These are phyloP conservation scores for Acrocephalus arundinaceus DNA, from an alignment of 2,113 vertebrate genomes.

Conservation along the genomic window DNA sequence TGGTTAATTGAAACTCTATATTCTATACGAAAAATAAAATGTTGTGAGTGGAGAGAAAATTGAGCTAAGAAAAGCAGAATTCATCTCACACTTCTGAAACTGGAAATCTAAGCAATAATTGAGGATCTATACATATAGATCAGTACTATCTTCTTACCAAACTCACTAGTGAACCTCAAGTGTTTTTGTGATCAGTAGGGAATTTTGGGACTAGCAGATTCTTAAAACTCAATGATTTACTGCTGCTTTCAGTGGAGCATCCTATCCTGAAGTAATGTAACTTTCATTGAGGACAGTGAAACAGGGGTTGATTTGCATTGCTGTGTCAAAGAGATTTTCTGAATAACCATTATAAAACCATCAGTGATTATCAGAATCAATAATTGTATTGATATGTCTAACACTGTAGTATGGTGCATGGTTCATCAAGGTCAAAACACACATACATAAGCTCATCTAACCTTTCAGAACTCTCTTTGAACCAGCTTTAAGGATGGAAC, in stretches of 20 bases:
- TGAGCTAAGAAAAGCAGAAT: neutral
- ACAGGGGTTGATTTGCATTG: neutral
- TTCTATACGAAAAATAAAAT: neutral
- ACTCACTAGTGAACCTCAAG: neutral
- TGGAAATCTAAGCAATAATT: neutral
- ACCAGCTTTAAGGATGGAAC: neutral
- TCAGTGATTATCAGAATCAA: neutral
- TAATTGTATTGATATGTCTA: neutral
- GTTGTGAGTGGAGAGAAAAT: neutral
- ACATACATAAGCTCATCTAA: neutral
- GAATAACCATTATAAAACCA: neutral
- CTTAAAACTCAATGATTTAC: neutral
- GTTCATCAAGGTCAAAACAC: neutral
- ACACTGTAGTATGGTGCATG: neutral
- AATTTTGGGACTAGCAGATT: neutral
- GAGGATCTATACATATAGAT: neutral
- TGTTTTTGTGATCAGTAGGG: rapidly evolving
- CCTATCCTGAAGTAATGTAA: neutral
- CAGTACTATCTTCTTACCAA: neutral
- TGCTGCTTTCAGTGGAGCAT: neutral
- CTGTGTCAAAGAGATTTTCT: neutral
- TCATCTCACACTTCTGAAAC: neutral
- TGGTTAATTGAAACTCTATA: neutral
- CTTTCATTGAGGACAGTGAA: neutral
- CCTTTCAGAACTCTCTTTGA: neutral